These are phyloP conservation scores for Eupithecia subfuscata DNA, from an alignment of 2,888 invertebrate genomes.

Conservation along the genomic window DNA sequence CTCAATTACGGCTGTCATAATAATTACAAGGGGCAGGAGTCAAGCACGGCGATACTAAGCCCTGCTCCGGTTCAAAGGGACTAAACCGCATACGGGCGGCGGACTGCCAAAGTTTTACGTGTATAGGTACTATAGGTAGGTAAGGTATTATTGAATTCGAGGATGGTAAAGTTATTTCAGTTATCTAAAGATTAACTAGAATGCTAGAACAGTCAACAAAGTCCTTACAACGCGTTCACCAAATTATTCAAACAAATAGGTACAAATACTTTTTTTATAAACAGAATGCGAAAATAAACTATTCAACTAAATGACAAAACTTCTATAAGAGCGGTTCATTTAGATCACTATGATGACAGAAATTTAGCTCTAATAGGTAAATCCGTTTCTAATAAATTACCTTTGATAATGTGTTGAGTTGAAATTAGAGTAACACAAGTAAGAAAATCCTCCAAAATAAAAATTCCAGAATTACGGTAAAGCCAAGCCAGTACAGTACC, in stretches of 20 bases:
- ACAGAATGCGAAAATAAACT: not conserved
- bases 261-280: not conserved
- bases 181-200: not conserved
- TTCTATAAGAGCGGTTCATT: not conserved
- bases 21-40: constrained; percentile 53
- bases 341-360: not conserved
- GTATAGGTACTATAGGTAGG: not conserved
- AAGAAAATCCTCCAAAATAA: not conserved
- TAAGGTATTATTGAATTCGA: not conserved
- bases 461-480: not conserved
- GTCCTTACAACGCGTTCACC: not conserved
- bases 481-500: not conserved
- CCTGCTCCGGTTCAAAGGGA: constrained; percentile 44
- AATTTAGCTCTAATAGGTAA: not conserved
- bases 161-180: not conserved
- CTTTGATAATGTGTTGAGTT: no score
- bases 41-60: constrained; percentile 61
- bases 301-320: not conserved
- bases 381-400: no score
- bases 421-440: no score
- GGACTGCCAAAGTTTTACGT: constrained; percentile 43
- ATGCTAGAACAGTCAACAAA: not conserved
- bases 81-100: constrained; percentile 43
- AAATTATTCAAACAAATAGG: not conserved
- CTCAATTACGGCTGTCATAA: constrained; percentile 37